Evolutionary conservation across 30 jellyfish, hydroid and myxozoan species (phyloP), one percentile per base, ranked within the genome.

Genomic region (Cassiopea xamachana): DNA sequence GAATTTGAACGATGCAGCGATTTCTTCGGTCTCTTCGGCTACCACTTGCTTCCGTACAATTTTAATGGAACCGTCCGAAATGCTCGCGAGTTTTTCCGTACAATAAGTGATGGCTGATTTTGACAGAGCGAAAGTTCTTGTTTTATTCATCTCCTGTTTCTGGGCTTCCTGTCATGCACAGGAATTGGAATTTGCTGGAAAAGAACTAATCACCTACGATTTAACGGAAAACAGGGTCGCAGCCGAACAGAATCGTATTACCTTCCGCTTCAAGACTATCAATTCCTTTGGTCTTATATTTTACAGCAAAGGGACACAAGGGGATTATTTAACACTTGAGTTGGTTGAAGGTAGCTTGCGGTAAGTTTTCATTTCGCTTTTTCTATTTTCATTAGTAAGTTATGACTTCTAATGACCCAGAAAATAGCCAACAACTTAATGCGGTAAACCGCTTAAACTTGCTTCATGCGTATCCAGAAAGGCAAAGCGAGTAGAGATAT

Each of bases 181-280:
- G 46, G 92, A 68, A 6, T 78, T 91, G 85, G 89, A 93, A 60
- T 91, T 91, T 46, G 80, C 70, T 46, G 97, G 97, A 45, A 68
- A 77, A 46, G 97, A 92, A 48, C 81, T 61, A 1, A 73, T 92
- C 2, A 79, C 87, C 1, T 59, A 70, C 27, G 97, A 96, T 78
- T 83, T 96, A 70, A 73, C 98, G 15, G 80, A 75, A 7, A 48
- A 67, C 17, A 17, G 73, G 46, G 91, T 92, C 75, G 90, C 92
- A 7, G 73, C 97, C 5, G 94, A 84, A 48, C 75, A 69, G 64
- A 77, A 60, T 43, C 87, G 84, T n/a, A 83, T 96, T 2, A 85
- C 97, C 1, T 96, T 96, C 55, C 82, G 92, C n/a, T 96, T 96
- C 48, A 96, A 90, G 71, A 96, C 99, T 13, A 96, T 96, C 80